A percentile compares a stretch with the other conserved stretches of the same genome.
Conservation (phyloP, 2,888 invertebrate species). For the Drosophila kuntzei region DNA sequence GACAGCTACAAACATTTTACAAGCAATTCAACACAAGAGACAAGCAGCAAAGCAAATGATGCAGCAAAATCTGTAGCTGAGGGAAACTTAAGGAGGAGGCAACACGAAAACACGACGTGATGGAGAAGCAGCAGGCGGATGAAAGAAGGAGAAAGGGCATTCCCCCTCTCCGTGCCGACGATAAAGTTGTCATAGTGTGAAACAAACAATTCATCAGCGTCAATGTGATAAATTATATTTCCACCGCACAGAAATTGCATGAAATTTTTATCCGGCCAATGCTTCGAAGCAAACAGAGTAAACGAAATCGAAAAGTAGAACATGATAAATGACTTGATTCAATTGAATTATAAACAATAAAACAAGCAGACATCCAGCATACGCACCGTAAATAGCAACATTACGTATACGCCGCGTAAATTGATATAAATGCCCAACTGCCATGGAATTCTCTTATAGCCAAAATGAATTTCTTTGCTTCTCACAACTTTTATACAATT, state of each 20-base stretch:
- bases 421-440: slow-evolving; percentile 26
- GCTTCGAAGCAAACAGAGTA: slow-evolving; percentile 11
- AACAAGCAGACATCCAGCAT: slow-evolving; percentile 45
- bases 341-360: slow-evolving; percentile 76
- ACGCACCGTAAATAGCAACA: slow-evolving; percentile 39
- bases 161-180: slow-evolving; percentile 37
- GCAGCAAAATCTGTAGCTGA: slow-evolving; percentile 50
- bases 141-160: not conserved
- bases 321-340: slow-evolving; percentile 71
- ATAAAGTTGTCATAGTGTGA: slow-evolving; percentile 80
- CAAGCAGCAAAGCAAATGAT: slow-evolving; percentile 57
- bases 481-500: slow-evolving; percentile 36
- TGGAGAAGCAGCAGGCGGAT: slow-evolving; percentile 1
- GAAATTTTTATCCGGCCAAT: slow-evolving; percentile 60
- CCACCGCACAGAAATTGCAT: slow-evolving; percentile 64
- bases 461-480: not conserved
- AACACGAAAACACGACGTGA: slow-evolving; percentile 17
- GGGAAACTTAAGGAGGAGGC: slow-evolving; percentile 4
- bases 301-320: slow-evolving; percentile 58
- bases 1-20: slow-evolving; percentile 69
- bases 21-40: slow-evolving; percentile 67
- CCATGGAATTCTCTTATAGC: slow-evolving; percentile 12
- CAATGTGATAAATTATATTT: slow-evolving; percentile 79
- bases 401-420: slow-evolving; percentile 45
- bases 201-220: slow-evolving; percentile 80